phyloP scores from a whole-genome alignment of 2,113 vertebrate species.

The Hassar affinis region DNA sequence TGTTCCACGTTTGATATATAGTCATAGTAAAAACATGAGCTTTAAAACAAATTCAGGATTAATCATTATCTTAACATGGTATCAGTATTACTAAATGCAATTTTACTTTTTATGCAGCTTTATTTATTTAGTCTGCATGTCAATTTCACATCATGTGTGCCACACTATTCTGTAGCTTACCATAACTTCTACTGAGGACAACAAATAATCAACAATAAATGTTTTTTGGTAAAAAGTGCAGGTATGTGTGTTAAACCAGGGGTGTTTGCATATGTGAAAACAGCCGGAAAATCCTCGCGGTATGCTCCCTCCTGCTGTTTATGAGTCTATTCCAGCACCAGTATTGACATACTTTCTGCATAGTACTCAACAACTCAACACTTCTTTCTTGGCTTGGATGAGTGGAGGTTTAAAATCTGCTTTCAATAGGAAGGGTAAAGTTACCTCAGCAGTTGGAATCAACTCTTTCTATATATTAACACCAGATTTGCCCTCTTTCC shows the following conservation, averaged over 20 bases:
- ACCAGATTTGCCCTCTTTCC: background rate
- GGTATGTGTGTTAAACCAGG: background rate
- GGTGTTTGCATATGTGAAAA: background rate
- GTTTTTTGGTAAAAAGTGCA: background rate
- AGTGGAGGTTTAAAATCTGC: background rate
- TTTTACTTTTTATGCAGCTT: background rate
- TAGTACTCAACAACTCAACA: background rate
- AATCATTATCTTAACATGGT: background rate
- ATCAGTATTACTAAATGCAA: background rate
- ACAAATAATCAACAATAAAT: too few species aligned
- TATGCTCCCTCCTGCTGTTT: background rate
- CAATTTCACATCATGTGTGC: background rate
- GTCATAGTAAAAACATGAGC: background rate
- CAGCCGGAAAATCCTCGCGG: background rate
- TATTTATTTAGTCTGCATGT: background rate
- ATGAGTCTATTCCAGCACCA: constrained; percentile 7
- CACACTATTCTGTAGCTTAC: background rate
- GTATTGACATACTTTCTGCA: background rate
- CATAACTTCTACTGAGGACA: background rate
- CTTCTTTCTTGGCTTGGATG: background rate
- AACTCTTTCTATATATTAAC: background rate
- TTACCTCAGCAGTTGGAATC: background rate
- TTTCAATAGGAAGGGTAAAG: background rate
- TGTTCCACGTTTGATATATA: background rate
- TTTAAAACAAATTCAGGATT: background rate